Evolutionary conservation across 2,888 invertebrate genomes (phyloP).

Genomic region (Unio pictorum): DNA sequence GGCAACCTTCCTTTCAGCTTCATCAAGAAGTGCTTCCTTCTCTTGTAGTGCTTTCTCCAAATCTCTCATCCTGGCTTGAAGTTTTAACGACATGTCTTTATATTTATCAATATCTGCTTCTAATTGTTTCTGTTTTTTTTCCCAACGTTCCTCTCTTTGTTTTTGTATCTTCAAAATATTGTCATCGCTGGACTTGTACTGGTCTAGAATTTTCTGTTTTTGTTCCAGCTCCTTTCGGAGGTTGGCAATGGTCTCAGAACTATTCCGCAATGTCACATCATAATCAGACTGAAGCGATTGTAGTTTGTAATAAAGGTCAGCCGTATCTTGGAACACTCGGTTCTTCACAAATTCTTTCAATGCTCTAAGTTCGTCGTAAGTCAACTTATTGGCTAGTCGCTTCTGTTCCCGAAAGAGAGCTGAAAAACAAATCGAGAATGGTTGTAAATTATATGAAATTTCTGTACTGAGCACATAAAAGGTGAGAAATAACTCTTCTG

Average conservation of each 20-base stretch:
- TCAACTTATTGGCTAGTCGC: slow-evolving; percentile 42
- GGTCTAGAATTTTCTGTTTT: slow-evolving; percentile 12
- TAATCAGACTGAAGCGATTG: slow-evolving; percentile 36
- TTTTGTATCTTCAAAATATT: slow-evolving; percentile 19
- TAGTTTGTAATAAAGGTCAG: slow-evolving; percentile 34
- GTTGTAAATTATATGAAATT: too few species aligned
- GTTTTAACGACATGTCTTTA: slow-evolving; percentile 20
- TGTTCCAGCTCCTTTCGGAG: slow-evolving; percentile 1
- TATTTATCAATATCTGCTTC: slow-evolving; percentile 32
- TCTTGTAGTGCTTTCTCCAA: slow-evolving; percentile 27
- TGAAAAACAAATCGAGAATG: slow-evolving; percentile 19
- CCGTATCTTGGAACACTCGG: slow-evolving; percentile 35
- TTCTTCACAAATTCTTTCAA: slow-evolving; percentile 41
- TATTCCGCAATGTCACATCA: slow-evolving; percentile 31
- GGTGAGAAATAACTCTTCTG: too few species aligned
- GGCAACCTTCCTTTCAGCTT: slow-evolving; percentile 13
- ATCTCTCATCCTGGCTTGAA: slow-evolving; percentile 15
- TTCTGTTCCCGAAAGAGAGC: slow-evolving; percentile 42
- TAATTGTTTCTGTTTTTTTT: slow-evolving; percentile 37
- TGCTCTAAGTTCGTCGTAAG: slow-evolving; percentile 42
- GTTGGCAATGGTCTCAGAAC: slow-evolving; percentile 34
- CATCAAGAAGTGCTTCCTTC: slow-evolving; percentile 12
- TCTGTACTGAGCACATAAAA: too few species aligned
- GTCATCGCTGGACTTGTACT: slow-evolving; percentile 22
- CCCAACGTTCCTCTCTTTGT: slow-evolving; percentile 29